These are phyloP conservation scores for Capra hircus DNA, from an alignment of 2,113 vertebrate species.

Conservation along the genomic window DNA sequence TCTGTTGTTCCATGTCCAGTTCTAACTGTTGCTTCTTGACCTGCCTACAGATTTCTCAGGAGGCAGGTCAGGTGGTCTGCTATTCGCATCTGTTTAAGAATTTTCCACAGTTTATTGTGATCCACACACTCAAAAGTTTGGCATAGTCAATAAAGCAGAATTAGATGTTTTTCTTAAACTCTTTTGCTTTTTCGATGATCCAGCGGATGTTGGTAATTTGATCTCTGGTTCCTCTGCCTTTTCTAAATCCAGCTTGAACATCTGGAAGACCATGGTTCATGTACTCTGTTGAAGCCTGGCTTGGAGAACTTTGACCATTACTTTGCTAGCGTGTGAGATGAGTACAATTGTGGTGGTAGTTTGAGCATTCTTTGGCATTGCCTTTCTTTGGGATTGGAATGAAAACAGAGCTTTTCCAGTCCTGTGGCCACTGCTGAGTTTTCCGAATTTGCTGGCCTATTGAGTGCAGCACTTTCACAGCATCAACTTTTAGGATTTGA, in stretches of 20 bases:
- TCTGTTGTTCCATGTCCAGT: background rate
- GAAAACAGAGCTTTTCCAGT: background rate
- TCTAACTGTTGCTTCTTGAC: background rate
- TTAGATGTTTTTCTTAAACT: background rate
- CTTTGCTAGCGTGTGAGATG: background rate
- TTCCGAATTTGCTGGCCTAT: background rate
- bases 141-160: background rate
- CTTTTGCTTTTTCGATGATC: background rate
- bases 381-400: background rate
- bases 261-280: background rate
- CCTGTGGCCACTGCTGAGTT: background rate
- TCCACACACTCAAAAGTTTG: background rate
- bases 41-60: background rate
- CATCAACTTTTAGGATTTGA: background rate
- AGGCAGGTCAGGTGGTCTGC: background rate
- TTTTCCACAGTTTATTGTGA: background rate
- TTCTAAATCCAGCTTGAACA: background rate
- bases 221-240: background rate
- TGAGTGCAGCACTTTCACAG: background rate
- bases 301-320: background rate
- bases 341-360: background rate
- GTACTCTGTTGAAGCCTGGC: background rate
- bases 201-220: background rate
- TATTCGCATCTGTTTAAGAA: accelerated
- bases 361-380: background rate